These are phyloP conservation scores for Phenganax subtilis DNA, from an alignment of 92 coral and sea anemone species.

Conservation along the genomic window DNA sequence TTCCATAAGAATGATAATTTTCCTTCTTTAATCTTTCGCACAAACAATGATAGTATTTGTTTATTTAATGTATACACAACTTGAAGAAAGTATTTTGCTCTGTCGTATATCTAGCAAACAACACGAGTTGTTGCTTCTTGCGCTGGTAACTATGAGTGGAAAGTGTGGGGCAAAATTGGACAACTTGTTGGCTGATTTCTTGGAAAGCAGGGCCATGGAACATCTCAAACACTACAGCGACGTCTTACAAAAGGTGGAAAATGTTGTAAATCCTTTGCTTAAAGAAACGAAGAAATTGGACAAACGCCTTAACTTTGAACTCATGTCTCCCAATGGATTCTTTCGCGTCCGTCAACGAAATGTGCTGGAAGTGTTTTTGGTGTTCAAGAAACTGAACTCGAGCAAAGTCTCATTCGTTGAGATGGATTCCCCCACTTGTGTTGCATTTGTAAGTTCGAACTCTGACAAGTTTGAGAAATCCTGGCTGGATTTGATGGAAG, in stretches of 20 bases:
- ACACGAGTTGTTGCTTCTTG: background rate
- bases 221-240: slow-evolving; percentile 28
- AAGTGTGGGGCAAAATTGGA: slow-evolving; percentile 1
- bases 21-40: slow-evolving; percentile 28
- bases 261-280: slow-evolving; percentile 29
- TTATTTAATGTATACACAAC: background rate
- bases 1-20: background rate
- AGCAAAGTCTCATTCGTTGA: slow-evolving; percentile 28
- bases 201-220: slow-evolving; percentile 20
- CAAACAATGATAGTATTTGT: slow-evolving; percentile 14
- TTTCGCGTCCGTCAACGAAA: slow-evolving; percentile 29
- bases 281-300: slow-evolving; percentile 27
- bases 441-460: slow-evolving; percentile 22
- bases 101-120: slow-evolving; percentile 8
- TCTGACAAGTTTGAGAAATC: slow-evolving; percentile 13
- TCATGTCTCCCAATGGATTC: slow-evolving; percentile 19
- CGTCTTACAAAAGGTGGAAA: slow-evolving; percentile 21
- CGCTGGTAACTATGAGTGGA: slow-evolving; percentile 11
- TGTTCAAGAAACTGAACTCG: slow-evolving; percentile 28
- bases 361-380: slow-evolving; percentile 18
- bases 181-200: slow-evolving; percentile 5
- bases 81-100: background rate
- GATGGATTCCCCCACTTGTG: slow-evolving; percentile 31
- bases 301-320: slow-evolving; percentile 27
- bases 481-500: slow-evolving; percentile 26